Base-by-base conservation (phyloP, 1,140 invertebrate species). In the Drosophila jambulina region DNA sequence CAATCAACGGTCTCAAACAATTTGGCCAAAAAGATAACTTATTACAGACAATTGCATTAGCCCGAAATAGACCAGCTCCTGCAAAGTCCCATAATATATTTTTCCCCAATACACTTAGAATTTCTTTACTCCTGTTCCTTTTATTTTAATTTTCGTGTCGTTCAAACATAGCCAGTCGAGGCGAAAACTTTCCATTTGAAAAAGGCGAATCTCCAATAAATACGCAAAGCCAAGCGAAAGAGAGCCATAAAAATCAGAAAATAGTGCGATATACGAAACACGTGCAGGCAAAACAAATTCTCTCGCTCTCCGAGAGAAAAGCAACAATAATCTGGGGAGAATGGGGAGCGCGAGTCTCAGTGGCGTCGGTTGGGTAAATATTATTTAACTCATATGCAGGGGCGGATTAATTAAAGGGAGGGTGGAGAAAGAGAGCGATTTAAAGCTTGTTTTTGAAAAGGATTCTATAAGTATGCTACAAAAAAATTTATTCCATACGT, bases 121-220 rank as follows among this genome's bases (percentile, higher is more conserved):
- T 51, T 27, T 36, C n/a, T 51, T 32, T 42, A 56, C 59, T 45
- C 62, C 40, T 61, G 27, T 27, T 63, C 36, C 57, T 40, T 21
- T 34, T 49, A 19, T 34, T 23, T 34, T 27, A 23, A 17, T 27
- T 27, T 42, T 48, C 3, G 19, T 40, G 29, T n/a, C 29, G 25
- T 21, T 56, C 34, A 69, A 43, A 49, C 65, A 42, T 8, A 40
- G 38, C 38, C 49, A 40, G 27, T 4, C 21, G 12, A 43, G 38
- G 21, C 48, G 13, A 83, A 87, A 88, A 88, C 65, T 88, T 88
- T 88, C 84, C 84, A 84, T 58, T 87, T 64, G 65, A 45, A 75
- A 78, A 80, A 51, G 53, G 53, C 68, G 76, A 82, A 56, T 78
- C 75, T 59, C 62, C 42, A 38, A 45, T 56, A 59, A 56, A 54